Percentiles rank a stretch among this genome's conserved stretches.
phyloP scores from a whole-genome alignment of 2,113 vertebrate genomes.

The Ceuthmochares aereus region DNA sequence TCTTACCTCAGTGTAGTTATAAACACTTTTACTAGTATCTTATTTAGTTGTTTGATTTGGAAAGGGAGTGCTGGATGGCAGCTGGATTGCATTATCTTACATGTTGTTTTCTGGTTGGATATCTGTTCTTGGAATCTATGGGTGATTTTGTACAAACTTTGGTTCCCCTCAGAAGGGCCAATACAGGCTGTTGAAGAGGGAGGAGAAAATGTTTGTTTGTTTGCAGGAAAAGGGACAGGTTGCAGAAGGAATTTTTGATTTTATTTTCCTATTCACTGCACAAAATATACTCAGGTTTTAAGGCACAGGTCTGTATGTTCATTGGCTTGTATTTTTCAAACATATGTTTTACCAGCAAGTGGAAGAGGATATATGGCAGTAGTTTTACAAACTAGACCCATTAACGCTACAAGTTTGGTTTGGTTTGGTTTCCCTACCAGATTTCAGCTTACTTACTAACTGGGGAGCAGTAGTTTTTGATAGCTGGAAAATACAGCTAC shows the following conservation, averaged over 20 bases:
- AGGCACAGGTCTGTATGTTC: background rate
- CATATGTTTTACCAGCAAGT: background rate
- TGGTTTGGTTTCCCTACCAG: background rate
- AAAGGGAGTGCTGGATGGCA: background rate
- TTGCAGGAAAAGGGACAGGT: background rate
- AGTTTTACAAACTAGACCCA: background rate
- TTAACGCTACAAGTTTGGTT: background rate
- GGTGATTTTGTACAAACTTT: background rate
- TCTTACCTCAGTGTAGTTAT: background rate
- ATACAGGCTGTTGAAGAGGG: background rate
- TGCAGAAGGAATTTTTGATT: background rate
- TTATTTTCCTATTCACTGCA: background rate
- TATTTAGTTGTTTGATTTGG: background rate
- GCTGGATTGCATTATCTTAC: background rate
- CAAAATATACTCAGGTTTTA: background rate
- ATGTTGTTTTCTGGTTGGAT: background rate
- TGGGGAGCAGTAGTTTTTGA: background rate
- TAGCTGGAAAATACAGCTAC: slow-evolving; percentile 13
- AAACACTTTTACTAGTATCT: background rate
- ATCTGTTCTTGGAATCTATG: background rate
- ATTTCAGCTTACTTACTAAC: slow-evolving; percentile 12
- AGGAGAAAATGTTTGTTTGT: background rate
- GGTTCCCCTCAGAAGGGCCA: background rate
- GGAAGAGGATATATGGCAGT: background rate
- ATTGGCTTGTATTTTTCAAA: background rate